phyloP scores from a whole-genome alignment of 1,140 invertebrate genomes.

The Dinothrombium tinctorium region DNA sequence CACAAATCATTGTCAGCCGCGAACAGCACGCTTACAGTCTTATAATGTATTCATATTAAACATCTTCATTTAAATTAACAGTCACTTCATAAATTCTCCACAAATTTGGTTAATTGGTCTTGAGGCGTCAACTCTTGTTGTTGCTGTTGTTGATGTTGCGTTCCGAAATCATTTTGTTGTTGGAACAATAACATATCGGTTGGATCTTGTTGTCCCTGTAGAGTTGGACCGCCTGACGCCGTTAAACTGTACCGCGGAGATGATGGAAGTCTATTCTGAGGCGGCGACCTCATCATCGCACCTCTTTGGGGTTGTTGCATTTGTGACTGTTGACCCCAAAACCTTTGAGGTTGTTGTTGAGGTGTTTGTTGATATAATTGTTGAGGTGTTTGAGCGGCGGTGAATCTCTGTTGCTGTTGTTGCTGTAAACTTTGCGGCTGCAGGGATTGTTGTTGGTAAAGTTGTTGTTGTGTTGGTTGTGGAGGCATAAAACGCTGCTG shows the following conservation, averaged over 20 bases:
- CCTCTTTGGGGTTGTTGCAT: conserved; percentile 14
- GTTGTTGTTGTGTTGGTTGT: too few species aligned
- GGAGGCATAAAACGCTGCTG: too few species aligned
- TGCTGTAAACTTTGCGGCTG: too few species aligned
- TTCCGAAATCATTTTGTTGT: conserved; percentile 17
- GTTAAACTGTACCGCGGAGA: conserved; percentile 18
- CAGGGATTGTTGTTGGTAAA: too few species aligned
- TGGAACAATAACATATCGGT: conserved; percentile 18
- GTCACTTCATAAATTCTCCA: conserved; percentile 48
- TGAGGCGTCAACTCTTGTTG: conserved; percentile 41
- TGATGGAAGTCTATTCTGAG: not conserved
- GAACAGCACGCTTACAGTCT: too few species aligned
- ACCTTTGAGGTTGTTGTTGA: conserved; percentile 18
- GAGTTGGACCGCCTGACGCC: conserved; percentile 25
- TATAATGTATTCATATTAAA: too few species aligned
- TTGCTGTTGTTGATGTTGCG: conserved; percentile 2
- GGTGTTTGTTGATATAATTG: too few species aligned
- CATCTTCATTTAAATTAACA: conserved; percentile 10
- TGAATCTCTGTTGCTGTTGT: too few species aligned
- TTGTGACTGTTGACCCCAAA: too few species aligned
- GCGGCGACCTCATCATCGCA: not conserved
- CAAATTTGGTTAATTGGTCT: conserved; percentile 73
- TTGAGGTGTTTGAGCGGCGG: too few species aligned
- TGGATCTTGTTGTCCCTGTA: conserved; percentile 10
- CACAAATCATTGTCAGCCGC: too few species aligned